Evolutionary conservation across 2,888 invertebrate species (phyloP), one percentile per base, ranked within the genome.

Genomic region (Blera fallax): DNA sequence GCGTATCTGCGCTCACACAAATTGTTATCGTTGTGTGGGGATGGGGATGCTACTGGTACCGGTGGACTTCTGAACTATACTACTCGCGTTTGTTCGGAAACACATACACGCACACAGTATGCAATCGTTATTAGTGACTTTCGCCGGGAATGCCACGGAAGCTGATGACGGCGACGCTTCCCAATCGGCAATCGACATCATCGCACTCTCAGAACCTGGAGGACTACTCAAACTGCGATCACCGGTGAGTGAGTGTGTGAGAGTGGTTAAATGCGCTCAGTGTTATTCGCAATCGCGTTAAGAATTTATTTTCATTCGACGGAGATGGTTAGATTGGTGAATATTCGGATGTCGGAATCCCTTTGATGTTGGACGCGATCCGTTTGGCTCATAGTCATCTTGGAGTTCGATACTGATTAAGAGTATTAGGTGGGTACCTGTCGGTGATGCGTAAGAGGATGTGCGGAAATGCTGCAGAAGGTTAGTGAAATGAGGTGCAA

Each of bases 221-320:
- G 48, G 32, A 43, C 60, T 62, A 37, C 27, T 58, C 37, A 32
- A 29, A 3, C 16, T 21, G 24, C 10, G 29, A 40, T 21, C 16
- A 34, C 34, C n/a, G 16, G 6, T 7, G 6, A 37, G 52, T 74
- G 45, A 70, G 48, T 64, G 80, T 50, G 52, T 74, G 67, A 27
- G 67, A 27, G 74, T 48, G 50, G 77, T 60, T 83, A 78, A 67
- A 79, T 79, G 65, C 67, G 73, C 32, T 67, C 74, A 48, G 69
- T 83, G 72, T 79, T 79, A 79, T 73, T 83, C 65, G 72, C 83
- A 82, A 82, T 82, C 78, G 83, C 80, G 84, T 84, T 70, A 80
- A 80, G 84, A 84, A 84, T 84, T 84, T 84, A 84, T 84, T 84
- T 84, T 80, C 84, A 84, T 84, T 80, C 74, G 84, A 58, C 69